Evolutionary conservation across 2,888 invertebrate species (phyloP).

Genomic region (Tryphoninae sp.): DNA sequence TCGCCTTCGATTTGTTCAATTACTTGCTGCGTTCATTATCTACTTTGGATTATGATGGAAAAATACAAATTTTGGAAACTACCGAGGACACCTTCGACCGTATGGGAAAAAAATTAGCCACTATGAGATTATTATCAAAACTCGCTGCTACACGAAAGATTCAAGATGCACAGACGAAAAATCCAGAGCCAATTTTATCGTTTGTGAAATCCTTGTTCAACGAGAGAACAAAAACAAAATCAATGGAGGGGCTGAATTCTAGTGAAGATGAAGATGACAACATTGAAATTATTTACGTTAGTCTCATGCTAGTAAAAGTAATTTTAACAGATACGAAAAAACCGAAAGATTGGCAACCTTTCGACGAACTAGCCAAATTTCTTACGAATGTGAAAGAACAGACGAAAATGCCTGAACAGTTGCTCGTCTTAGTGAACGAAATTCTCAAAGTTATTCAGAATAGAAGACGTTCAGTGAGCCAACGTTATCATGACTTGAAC

Average conservation of each 20-base stretch:
- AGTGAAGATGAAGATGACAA: slow-evolving; percentile 46
- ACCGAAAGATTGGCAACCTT: slow-evolving; percentile 72
- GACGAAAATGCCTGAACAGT: slow-evolving; percentile 66
- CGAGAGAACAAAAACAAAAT: slow-evolving; percentile 41
- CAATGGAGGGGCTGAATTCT: slow-evolving; percentile 6
- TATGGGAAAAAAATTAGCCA: slow-evolving; percentile 74
- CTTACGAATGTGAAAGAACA: slow-evolving; percentile 65
- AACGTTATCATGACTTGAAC: slow-evolving; percentile 73
- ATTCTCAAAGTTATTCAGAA: slow-evolving; percentile 75
- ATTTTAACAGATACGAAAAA: slow-evolving; percentile 74
- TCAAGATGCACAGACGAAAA: slow-evolving; percentile 76
- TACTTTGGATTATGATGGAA: slow-evolving; percentile 47
- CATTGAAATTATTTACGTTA: slow-evolving; percentile 75
- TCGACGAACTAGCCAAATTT: slow-evolving; percentile 75
- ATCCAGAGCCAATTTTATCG: slow-evolving; percentile 77
- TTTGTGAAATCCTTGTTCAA: slow-evolving; percentile 78
- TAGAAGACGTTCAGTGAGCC: slow-evolving; percentile 68
- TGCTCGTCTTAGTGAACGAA: slow-evolving; percentile 73
- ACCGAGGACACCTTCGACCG: slow-evolving; percentile 69
- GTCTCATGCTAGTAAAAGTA: slow-evolving; percentile 79
- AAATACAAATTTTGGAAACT: slow-evolving; percentile 65
- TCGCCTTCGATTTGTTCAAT: slow-evolving; percentile 78
- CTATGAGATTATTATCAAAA: slow-evolving; percentile 76
- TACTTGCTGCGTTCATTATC: slow-evolving; percentile 78
- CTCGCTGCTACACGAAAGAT: slow-evolving; percentile 76